Evolutionary conservation across 2,797 vertebrate genomes (phyloP).

Genomic region (Mycteria americana): DNA sequence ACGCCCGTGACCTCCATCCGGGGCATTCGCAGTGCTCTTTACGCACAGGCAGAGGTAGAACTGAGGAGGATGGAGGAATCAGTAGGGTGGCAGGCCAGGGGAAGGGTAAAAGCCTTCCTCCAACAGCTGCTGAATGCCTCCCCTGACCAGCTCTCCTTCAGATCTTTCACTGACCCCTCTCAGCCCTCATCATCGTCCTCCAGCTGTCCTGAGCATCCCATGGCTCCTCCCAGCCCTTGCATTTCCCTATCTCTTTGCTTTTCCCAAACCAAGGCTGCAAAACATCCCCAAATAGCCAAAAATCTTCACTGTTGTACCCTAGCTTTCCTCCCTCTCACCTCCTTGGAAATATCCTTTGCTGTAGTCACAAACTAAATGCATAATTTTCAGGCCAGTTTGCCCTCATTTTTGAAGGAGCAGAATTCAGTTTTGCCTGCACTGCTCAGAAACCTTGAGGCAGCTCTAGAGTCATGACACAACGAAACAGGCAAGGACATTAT

Average conservation of each 20-base stretch:
- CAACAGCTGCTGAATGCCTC: neutral
- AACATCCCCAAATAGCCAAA: neutral
- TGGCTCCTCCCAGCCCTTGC: neutral
- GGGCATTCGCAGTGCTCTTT: neutral
- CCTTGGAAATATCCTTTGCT: neutral
- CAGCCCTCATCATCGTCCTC: neutral
- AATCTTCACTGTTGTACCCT: neutral
- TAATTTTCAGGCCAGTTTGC: neutral
- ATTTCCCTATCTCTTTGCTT: neutral
- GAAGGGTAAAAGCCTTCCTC: neutral
- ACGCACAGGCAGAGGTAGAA: neutral
- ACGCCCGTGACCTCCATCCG: rapidly evolving
- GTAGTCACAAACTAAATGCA: neutral
- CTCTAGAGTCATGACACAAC: neutral
- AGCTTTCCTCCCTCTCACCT: neutral
- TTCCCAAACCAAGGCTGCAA: neutral
- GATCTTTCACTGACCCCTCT: neutral
- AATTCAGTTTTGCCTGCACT: neutral
- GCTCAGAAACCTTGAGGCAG: neutral
- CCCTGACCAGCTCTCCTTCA: neutral
- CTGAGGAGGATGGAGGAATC: neutral
- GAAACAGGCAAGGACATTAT: neutral
- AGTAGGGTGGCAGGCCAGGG: neutral
- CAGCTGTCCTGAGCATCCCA: neutral
- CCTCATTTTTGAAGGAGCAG: neutral